Percentiles rank a stretch among this genome's conserved stretches.
These are phyloP conservation scores for Myanophis thanlyinensis DNA, from an alignment of 2,113 vertebrate genomes.

Conservation along the genomic window DNA sequence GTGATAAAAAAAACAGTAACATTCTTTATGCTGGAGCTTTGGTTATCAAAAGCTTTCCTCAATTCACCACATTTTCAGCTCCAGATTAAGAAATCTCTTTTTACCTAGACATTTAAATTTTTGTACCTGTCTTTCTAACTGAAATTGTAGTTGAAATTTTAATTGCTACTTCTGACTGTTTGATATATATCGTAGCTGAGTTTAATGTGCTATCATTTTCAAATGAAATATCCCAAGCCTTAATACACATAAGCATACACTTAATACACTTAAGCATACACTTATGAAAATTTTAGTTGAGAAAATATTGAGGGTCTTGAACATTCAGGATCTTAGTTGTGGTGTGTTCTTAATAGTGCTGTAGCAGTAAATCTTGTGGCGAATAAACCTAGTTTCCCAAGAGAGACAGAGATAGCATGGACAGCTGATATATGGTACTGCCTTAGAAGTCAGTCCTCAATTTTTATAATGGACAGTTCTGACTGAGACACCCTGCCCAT, in stretches of 20 bases:
- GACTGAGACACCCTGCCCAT: not conserved
- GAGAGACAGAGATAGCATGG: not conserved
- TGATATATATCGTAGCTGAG: not conserved
- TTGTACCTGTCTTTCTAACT: not conserved
- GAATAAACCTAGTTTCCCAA: not conserved
- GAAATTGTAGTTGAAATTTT: not conserved
- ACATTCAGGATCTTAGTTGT: not conserved
- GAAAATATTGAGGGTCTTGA: not conserved
- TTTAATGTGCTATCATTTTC: not conserved
- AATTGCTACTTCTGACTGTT: not conserved
- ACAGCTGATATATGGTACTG: not conserved
- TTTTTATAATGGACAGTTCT: conserved; percentile 17
- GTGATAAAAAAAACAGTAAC: not conserved
- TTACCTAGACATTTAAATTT: not conserved
- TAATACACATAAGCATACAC: not conserved
- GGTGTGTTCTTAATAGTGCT: not conserved
- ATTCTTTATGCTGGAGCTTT: not conserved
- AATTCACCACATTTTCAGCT: not conserved
- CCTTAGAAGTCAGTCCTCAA: conserved; percentile 7
- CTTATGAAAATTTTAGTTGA: not conserved
- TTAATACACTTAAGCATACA: not conserved
- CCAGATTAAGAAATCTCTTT: not conserved
- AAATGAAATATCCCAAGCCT: not conserved
- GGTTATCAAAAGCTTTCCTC: not conserved
- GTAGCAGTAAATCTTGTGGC: not conserved